Evolutionary conservation across 2,888 invertebrate species (phyloP), one percentile per base, ranked within the genome.

Genomic region (Tuberolachnus salignus): DNA sequence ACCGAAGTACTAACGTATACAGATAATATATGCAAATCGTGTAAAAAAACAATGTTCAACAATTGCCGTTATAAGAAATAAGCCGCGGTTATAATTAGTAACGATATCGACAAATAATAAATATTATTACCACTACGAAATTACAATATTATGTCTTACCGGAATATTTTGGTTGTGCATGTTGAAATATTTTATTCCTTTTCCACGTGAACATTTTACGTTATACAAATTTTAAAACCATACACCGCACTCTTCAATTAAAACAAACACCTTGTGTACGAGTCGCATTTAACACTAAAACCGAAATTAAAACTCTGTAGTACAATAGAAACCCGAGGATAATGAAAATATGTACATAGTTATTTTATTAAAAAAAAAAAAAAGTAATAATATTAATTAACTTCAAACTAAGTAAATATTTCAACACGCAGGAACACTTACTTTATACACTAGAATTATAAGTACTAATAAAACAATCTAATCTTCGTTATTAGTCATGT

Each of bases 381-480:
- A 8, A 44, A 44, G 4, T 8, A 44, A 44, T 44, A 44, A n/a
- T n/a, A n/a, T n/a, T n/a, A n/a, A n/a, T n/a, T n/a, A 63, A 8
- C 21, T 21, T 63, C 13, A 44, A 21, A 19, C 42, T n/a, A 63
- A 63, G 19, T 63, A 21, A 11, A 63, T 44, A 44, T 63, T 42
- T 44, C n/a, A 13, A 63, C 21, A 63, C 44, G 3, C 42, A n/a
- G n/a, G n/a, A n/a, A n/a, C n/a, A n/a, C n/a, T n/a, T n/a, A n/a
- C n/a, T n/a, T n/a, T n/a, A n/a, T n/a, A n/a, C n/a, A n/a, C n/a
- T n/a, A n/a, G n/a, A n/a, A n/a, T n/a, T n/a, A n/a, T n/a, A n/a
- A n/a, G n/a, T n/a, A n/a, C n/a, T 19, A 63, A 19, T 42, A 63
- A 63, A 44, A 63, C 42, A 44, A 64, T 64, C 64, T 64, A 44